Base-by-base conservation (phyloP, 1,140 invertebrate genomes). In the Caerostris darwini region DNA sequence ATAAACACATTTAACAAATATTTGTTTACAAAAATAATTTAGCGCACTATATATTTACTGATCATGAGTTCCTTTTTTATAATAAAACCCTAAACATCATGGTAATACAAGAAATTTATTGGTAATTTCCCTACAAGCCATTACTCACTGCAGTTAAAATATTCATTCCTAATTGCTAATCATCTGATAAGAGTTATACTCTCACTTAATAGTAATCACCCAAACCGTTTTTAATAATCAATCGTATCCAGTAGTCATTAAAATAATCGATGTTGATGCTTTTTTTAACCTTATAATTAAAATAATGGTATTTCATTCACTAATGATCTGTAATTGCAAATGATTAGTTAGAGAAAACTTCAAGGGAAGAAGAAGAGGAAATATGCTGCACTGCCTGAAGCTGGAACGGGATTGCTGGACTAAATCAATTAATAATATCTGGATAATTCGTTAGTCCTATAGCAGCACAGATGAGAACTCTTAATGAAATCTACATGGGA, bases 351-450 rank as follows among this genome's bases (percentile, higher is more conserved):
- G 10, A 5, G 4, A 12, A 34, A 77, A 8, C 71, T 8, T 77
- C 34, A 50, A 50, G 71, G 71, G 34, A 53, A 53, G 34, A 34
- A 34, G 34, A 34, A 12, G 19, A 3, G 34, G 34, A 77, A 77
- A 50, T 77, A 77, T 77, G 12, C 6, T 77, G 12, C 6, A 50
- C 12, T 5, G 3, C 34, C n/a, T 5, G 50, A n/a, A 71, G 69
- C 71, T 34, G 8, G 0, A 3, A 4, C 50, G 14, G 71, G 3
- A 50, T 17, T 12, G 4, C 34, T 8, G 12, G 8, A 10, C 34
- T 50, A 77, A 77, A 77, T 12, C 71, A 77, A 77, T 77, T 77
- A 77, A 77, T 77, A 34, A 53, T 77, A 3, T 77, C 19, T 64
- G 34, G 34, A 4, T 77, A 77, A 77, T 77, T 77, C 71, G 14